A percentile compares a stretch with the other conserved stretches of the same genome.
phyloP scores from a whole-genome alignment of 2,888 invertebrate genomes.

The Chydorus sphaericus region DNA sequence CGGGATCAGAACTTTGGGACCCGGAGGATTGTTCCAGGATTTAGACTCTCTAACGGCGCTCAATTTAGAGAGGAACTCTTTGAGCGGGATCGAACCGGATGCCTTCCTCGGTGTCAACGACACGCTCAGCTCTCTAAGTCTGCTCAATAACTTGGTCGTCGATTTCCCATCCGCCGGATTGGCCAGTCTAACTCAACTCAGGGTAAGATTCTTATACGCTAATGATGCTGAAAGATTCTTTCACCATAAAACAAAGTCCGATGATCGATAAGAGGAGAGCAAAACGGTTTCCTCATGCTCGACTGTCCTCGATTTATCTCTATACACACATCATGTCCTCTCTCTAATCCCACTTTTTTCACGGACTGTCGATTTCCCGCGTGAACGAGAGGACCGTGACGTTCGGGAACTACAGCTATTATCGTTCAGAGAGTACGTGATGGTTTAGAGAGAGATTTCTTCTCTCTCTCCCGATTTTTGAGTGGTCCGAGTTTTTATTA shows the following conservation, averaged over 20 bases:
- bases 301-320: too few species aligned
- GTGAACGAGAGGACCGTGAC: background rate
- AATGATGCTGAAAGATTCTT: background rate
- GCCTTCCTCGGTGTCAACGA: constrained; percentile 65
- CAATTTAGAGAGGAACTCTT: constrained; percentile 74
- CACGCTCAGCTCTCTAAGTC: constrained; percentile 71
- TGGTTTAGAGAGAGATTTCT: too few species aligned
- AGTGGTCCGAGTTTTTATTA: too few species aligned
- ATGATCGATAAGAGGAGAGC: background rate
- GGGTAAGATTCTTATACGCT: constrained; percentile 42
- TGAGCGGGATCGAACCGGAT: constrained; percentile 56
- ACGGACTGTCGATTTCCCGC: too few species aligned
- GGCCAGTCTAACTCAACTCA: constrained; percentile 55
- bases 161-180: constrained; percentile 75
- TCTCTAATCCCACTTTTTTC: too few species aligned
- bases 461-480: too few species aligned
- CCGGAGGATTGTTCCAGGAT: constrained; percentile 30
- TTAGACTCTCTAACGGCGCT: constrained; percentile 68
- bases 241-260: background rate
- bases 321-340: too few species aligned
- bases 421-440: too few species aligned
- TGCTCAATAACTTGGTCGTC: constrained; percentile 72
- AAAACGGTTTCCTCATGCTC: too few species aligned
- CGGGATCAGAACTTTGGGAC: constrained; percentile 48
- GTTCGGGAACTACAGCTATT: too few species aligned